Percentiles rank a stretch among this genome's conserved stretches.
phyloP scores from a whole-genome alignment of 2,797 vertebrate species.

The Heliangelus exortis region DNA sequence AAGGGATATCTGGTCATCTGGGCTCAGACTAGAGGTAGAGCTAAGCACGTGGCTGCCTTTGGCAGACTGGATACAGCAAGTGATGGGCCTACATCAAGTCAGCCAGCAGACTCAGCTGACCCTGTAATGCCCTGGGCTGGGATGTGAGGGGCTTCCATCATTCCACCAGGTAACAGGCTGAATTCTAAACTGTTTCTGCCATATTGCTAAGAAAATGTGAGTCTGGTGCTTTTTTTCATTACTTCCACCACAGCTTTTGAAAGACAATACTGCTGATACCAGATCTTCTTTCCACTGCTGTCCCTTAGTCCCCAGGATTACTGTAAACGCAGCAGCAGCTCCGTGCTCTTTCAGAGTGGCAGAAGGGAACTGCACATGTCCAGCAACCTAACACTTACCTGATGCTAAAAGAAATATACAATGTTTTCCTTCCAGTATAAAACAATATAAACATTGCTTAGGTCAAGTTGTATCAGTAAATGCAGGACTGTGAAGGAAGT shows the following conservation, averaged over 20 bases:
- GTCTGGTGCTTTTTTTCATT: not conserved
- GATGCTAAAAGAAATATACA: not conserved
- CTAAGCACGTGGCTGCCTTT: not conserved
- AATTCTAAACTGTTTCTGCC: not conserved
- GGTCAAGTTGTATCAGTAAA: conserved; percentile 38
- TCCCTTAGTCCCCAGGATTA: not conserved
- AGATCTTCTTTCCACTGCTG: not conserved
- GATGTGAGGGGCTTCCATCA: not conserved
- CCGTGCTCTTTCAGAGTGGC: not conserved
- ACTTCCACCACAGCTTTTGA: not conserved
- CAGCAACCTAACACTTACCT: not conserved
- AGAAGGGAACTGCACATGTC: not conserved
- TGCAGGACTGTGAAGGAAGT: not conserved
- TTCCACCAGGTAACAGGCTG: not conserved
- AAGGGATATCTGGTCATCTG: not conserved
- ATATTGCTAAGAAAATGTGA: not conserved
- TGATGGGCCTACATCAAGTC: not conserved
- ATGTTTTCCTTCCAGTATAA: conserved; percentile 18
- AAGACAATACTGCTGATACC: not conserved
- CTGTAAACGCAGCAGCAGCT: not conserved
- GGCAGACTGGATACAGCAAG: not conserved
- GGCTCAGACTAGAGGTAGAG: not conserved
- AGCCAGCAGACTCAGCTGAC: not conserved
- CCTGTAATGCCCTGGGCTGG: not conserved
- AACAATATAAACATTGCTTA: conserved; percentile 7